Evolutionary conservation across 1,140 invertebrate genomes (phyloP).

Genomic region (Drosophila bipectinata): DNA sequence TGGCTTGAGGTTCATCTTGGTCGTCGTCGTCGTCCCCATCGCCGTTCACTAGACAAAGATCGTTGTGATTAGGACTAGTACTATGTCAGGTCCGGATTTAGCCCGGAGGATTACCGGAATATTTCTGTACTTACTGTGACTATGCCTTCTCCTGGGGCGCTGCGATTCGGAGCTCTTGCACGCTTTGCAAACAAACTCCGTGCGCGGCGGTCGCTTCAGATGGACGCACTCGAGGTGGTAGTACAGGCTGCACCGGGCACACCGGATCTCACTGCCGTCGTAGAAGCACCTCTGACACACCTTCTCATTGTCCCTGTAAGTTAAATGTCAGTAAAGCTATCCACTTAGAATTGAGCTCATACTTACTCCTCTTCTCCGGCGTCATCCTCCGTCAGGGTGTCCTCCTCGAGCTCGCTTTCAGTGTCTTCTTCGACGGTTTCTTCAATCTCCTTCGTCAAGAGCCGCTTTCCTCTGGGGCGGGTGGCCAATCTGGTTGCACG

Average conservation of each 20-base stretch:
- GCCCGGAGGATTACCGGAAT: not conserved
- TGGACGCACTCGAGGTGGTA: conserved; percentile 75
- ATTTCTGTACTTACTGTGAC: conserved; percentile 45
- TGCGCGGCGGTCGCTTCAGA: conserved; percentile 62
- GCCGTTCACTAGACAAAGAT: conserved; percentile 36
- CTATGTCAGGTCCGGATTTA: not conserved
- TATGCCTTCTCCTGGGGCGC: conserved; percentile 40
- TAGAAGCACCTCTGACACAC: conserved; percentile 69
- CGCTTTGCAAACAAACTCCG: conserved; percentile 62
- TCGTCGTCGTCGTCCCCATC: conserved; percentile 65
- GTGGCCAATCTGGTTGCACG: not conserved
- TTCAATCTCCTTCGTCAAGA: conserved; percentile 79
- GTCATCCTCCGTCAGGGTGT: conserved; percentile 87
- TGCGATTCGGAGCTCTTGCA: conserved; percentile 57
- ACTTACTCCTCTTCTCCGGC: conserved; percentile 42
- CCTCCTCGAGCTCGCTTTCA: conserved; percentile 57
- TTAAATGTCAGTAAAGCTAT: not conserved
- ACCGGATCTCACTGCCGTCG: conserved; percentile 72
- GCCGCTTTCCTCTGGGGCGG: not conserved
- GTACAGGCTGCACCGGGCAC: conserved; percentile 54
- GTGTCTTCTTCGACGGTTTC: conserved; percentile 56
- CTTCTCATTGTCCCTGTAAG: conserved; percentile 59
- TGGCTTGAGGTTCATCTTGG: conserved; percentile 66
- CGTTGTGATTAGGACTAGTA: too few species aligned
- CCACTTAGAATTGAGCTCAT: not conserved